Base-by-base conservation (phyloP, 2,113 vertebrate species). In the Pyrgilauda ruficollis region DNA sequence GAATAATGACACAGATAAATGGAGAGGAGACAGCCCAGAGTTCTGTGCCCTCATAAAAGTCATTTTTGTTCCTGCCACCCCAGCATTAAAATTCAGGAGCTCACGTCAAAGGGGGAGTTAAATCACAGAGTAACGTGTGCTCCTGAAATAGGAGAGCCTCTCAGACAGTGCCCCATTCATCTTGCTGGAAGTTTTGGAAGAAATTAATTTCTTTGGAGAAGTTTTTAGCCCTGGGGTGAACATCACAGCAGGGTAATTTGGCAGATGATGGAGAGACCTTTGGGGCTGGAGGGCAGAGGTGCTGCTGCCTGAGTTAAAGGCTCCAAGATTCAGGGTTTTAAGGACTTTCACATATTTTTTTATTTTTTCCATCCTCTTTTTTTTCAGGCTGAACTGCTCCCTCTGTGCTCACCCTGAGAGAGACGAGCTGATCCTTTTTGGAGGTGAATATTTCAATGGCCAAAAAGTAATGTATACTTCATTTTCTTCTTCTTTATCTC, bases 381-480 rank as follows among this genome's bases (percentile, higher is more conserved):
- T 64, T 78, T 68, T 21, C 90, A 99, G 99, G 95, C 97, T 99
- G 62, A 99, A 98, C 3, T 98, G 99, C 4, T 99, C 99, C 26
- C 63, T 99, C 6, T 99, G 97, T 8, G 94, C 98, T 4, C 98
- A 99, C 91, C 99, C 99, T 1, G 99, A 99, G 94, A 99, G 98
- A 97, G 99, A 99, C 0, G 99, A 99, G 70, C 97, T 99, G 80
- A 99, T 99, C 94, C 98, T 99, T 80, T 99, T 99, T 91, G 99
- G 99, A 96, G 99, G 99, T 97, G 99, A 99, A 98, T 99, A 98
- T 98, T 99, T 99, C 98, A 99, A 99, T 96, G 99, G 99, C 95
- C 99, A 98, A 98, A 99, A 99, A 99, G 99, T 99, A 98, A 98
- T 67, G 97, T 98, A 98, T 98, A 94, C 77, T 94, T 96, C 84